Conservation (phyloP, 1,140 invertebrate genomes). For the Aricia agestis region DNA sequence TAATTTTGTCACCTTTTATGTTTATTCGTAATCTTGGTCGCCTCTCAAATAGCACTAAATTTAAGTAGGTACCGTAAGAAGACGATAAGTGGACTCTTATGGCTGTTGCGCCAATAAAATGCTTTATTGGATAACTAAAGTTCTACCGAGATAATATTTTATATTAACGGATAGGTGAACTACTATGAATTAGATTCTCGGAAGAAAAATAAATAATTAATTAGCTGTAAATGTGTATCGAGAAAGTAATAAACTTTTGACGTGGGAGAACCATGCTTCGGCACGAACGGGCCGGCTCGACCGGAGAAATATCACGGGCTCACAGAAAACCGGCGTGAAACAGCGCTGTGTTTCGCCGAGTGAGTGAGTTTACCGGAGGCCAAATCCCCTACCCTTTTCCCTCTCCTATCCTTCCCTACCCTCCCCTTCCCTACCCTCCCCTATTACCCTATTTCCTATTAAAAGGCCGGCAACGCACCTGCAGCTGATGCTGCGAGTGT, state of each 20-base stretch:
- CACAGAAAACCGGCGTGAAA: too few relatives aligned
- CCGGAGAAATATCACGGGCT: too few relatives aligned
- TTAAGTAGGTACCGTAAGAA: background rate
- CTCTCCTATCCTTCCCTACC: too few relatives aligned
- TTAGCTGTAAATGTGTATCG: background rate
- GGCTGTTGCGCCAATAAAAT: background rate
- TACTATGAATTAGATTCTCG: background rate
- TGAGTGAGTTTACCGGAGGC: too few relatives aligned
- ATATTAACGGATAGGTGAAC: background rate
- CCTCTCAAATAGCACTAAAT: background rate
- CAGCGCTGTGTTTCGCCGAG: too few relatives aligned
- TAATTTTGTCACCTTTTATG: conserved; percentile 3
- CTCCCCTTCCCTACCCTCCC: too few relatives aligned
- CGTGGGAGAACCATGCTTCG: too few relatives aligned
- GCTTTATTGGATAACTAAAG: background rate
- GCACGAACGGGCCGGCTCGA: too few relatives aligned
- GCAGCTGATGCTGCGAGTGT: too few relatives aligned
- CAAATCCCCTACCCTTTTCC: too few relatives aligned
- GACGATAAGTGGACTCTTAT: background rate
- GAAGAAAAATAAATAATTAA: background rate
- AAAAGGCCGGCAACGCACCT: too few relatives aligned
- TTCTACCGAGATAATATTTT: background rate
- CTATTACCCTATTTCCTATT: too few relatives aligned
- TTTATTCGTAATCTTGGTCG: background rate
- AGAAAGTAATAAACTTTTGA: background rate